Conservation (phyloP, 1,140 invertebrate species). For the Drosophila asahinai region DNA sequence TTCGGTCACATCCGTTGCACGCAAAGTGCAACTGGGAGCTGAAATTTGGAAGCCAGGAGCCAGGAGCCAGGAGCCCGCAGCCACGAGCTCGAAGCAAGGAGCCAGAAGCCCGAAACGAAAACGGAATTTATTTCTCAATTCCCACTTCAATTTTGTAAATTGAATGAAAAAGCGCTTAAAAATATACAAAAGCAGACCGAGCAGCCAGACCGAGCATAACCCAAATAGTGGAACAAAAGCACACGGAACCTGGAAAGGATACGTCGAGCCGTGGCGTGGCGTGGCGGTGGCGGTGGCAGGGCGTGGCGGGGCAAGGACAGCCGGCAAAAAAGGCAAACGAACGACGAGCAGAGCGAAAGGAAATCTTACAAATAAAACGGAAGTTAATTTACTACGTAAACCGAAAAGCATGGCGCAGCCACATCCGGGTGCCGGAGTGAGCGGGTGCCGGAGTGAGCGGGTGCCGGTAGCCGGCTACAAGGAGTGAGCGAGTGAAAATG, state of each 20-base stretch:
- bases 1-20: constrained; percentile 69
- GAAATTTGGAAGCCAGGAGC: constrained; percentile 22
- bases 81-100: neutral
- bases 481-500: constrained; percentile 19
- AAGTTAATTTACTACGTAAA: constrained; percentile 85
- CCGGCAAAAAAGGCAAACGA: constrained; percentile 62
- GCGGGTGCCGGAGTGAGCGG: neutral
- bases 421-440: constrained; percentile 61
- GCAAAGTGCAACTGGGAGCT: constrained; percentile 37
- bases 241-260: constrained; percentile 39
- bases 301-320: constrained; percentile 35
- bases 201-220: constrained; percentile 50
- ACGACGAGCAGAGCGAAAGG: constrained; percentile 75
- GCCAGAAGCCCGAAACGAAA: constrained; percentile 58
- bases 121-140: constrained; percentile 85
- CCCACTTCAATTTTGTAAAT: constrained; percentile 85
- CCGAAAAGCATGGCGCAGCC: constrained; percentile 82
- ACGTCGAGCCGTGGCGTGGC: neutral
- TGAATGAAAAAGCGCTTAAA: constrained; percentile 85
- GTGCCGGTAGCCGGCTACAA: neutral
- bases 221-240: constrained; percentile 78
- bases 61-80: constrained; percentile 35
- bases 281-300: neutral
- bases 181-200: constrained; percentile 80
- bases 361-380: constrained; percentile 85